Conservation (phyloP, 2,888 invertebrate species). For the Flexamia atlantica region DNA sequence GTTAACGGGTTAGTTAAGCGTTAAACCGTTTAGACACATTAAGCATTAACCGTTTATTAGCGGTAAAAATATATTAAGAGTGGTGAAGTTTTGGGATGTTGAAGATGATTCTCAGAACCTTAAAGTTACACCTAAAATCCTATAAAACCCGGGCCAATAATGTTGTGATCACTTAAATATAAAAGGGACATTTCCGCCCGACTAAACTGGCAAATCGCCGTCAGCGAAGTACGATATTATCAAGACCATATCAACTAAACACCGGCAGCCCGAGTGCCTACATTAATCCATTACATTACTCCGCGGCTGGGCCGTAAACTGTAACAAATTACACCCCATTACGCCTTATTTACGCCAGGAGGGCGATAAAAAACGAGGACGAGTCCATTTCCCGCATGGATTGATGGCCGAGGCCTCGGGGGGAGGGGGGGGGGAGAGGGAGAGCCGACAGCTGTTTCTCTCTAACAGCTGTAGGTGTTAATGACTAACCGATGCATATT, state of each 20-base stretch:
- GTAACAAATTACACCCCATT: constrained; percentile 36
- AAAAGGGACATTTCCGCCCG: background rate
- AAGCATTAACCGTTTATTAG: too few relatives aligned
- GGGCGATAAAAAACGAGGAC: constrained; percentile 33
- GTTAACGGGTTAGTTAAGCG: too few relatives aligned
- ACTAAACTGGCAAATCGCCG: background rate
- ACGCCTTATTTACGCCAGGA: constrained; percentile 12
- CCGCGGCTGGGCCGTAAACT: background rate
- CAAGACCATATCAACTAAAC: constrained; percentile 3
- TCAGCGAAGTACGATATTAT: background rate
- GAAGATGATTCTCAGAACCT: too few relatives aligned
- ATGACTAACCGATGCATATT: constrained; percentile 35
- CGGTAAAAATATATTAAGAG: too few relatives aligned
- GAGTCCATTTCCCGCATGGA: constrained; percentile 32
- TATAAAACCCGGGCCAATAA: too few relatives aligned
- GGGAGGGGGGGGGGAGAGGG: background rate
- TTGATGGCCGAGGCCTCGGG: background rate
- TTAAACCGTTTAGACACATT: too few relatives aligned
- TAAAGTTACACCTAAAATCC: too few relatives aligned
- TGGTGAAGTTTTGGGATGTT: too few relatives aligned
- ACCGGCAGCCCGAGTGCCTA: constrained; percentile 11
- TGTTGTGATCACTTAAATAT: too few relatives aligned
- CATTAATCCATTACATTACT: constrained; percentile 32
- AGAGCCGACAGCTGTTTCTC: constrained; percentile 22
- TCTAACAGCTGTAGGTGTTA: constrained; percentile 31